These are phyloP conservation scores for Philopotamus ludificatus DNA, from an alignment of 1,140 invertebrate genomes.

Conservation along the genomic window DNA sequence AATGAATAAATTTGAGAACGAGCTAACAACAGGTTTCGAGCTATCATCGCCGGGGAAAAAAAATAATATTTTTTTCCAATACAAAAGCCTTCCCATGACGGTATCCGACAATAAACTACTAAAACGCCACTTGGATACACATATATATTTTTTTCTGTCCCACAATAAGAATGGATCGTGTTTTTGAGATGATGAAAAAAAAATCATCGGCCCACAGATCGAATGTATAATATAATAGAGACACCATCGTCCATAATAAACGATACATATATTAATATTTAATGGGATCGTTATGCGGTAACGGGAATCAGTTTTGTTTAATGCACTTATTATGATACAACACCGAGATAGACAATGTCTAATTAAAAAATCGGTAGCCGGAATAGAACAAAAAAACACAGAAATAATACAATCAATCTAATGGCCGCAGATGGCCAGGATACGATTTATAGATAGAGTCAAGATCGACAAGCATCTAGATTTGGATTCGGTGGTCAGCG, in stretches of 20 bases:
- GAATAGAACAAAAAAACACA: no score
- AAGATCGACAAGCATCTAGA: slow-evolving; percentile 13
- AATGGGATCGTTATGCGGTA: no score
- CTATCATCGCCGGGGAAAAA: neutral
- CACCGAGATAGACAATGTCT: no score
- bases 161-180: neutral
- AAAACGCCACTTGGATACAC: neutral
- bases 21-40: neutral
- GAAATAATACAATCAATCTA: no score
- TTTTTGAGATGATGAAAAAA: neutral
- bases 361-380: no score
- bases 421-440: slow-evolving; percentile 17
- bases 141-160: neutral
- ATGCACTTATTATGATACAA: no score
- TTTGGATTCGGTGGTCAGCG: neutral
- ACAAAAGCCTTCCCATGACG: slow-evolving; percentile 6
- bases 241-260: no score
- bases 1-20: neutral
- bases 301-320: no score
- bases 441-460: slow-evolving; percentile 17
- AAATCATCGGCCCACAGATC: neutral
- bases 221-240: no score
- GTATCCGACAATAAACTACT: neutral
- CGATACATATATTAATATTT: no score
- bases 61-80: no score